Base-by-base conservation (phyloP, 2,113 vertebrate species). In the Epinephelus moara region DNA sequence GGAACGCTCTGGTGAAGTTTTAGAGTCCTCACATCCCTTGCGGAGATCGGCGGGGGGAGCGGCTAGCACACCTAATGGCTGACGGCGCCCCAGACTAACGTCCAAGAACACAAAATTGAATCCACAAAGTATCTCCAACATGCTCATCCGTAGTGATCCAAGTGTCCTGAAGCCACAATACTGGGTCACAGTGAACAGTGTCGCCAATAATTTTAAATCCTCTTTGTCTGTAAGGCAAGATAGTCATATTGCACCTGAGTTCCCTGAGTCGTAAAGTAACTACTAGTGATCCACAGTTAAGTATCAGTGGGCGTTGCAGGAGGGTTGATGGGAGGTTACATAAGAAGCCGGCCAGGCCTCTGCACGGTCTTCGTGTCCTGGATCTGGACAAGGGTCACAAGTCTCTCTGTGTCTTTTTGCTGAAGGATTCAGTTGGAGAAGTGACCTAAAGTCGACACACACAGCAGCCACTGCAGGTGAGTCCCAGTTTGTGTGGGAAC, bases 381-480 rank as follows among this genome's bases (percentile, higher is more conserved):
- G 49, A 56, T 81, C 45, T 14, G 6, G 40, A 71, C 53, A 8
- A 50, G 23, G 56, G 21, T 84, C 73, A 45, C 23, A 60, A 9
- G 27, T 64, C 27, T 57, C 49, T 62, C 30, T 62, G 18, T 79
- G 13, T 83, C 4, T 84, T 70, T 83, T 78, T 55, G 5, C 61
- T 82, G 15, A 71, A 92, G 87, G 86, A 85, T 78, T 56, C 37
- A 59, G 11, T 63, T 53, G 9, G 40, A 81, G 33, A 67, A 19
- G 15, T 42, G 25, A 85, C 12, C 10, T 1, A 10, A 7, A 67
- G 53, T 76, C 5, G 5, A 61, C 18, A 52, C 42, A 62, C 50
- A 50, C 77, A 49, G 76, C 80, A 82, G 80, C 62, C 91, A 94
- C 95, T 93, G 75, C 72, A 91, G 94, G 95, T 95, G 53, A 91